These are phyloP conservation scores for Alitta virens DNA, from an alignment of 2,888 invertebrate genomes.

Conservation along the genomic window DNA sequence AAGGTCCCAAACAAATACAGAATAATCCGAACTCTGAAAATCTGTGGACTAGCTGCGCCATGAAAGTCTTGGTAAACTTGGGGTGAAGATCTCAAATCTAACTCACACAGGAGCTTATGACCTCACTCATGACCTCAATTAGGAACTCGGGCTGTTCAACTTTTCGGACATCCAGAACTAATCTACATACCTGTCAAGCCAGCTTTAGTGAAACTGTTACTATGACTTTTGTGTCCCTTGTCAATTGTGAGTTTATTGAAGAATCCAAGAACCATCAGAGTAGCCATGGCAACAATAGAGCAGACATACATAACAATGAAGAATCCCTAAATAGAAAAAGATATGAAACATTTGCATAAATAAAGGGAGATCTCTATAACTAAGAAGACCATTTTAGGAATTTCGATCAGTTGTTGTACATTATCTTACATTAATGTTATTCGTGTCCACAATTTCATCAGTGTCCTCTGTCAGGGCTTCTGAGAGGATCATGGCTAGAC, in stretches of 20 bases:
- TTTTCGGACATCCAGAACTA: no score
- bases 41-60: no score
- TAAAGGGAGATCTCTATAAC: no score
- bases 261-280: not conserved
- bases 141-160: no score
- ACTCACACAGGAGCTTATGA: no score
- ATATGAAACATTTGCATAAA: no score
- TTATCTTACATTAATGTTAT: conserved; percentile 1
- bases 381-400: not conserved
- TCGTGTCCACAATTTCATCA: not conserved
- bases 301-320: not conserved
- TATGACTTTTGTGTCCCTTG: not conserved
- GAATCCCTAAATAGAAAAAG: not conserved
- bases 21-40: no score
- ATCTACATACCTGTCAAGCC: no score
- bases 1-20: no score
- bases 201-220: not conserved
- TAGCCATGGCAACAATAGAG: not conserved
- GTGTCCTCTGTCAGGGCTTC: not conserved
- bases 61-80: no score
- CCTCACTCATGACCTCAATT: no score
- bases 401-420: not conserved
- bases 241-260: conserved; percentile 2
- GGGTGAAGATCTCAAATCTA: no score
- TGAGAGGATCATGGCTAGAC: not conserved